Evolutionary conservation across 2,888 invertebrate genomes (phyloP), one percentile per base, ranked within the genome.

Genomic region (Griposia aprilina): DNA sequence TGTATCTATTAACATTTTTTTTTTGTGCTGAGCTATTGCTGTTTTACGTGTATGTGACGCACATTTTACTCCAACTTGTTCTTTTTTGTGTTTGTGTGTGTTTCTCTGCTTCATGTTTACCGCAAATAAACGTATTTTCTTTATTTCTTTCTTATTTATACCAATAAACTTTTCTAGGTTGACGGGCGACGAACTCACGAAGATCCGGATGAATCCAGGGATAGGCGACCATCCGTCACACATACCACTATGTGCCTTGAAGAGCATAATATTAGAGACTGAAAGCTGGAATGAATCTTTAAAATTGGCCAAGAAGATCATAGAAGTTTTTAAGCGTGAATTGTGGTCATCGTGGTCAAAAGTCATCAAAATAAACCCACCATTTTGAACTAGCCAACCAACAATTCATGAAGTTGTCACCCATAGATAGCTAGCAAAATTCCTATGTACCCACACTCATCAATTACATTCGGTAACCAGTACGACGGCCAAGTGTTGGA

Each of bases 1-100:
- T 72, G 69, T 67, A 85, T 81, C 0, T 65, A 65, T 81, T 67
- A 82, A 71, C 69, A 76, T 84, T 36, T 36, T 36, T 36, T 36
- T 36, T 36, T 36, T 36, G 30, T 36, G 30, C 30, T 36, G 3
- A 36, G 1, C 30, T 36, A 36, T 36, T 36, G 30, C 30, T 3
- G 30, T 36, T 36, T 36, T 36, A 3, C 30, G 30, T 36, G 30
- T 1, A 36, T 36, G 30, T 36, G 30, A 36, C 30, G 30, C 30
- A 36, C 3, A 36, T 36, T 36, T 36, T 36, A 1, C 30, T 3
- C 30, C 30, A 36, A 36, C 30, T 36, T 36, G 30, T 36, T 36
- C 1, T 3, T 36, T 36, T 36, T 36, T 36, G 30, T 36, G 30
- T 36, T 36, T 36, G 3, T 36, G 30, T 36, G 30, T 36, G 1